Evolutionary conservation across 2,113 vertebrate species (phyloP), one percentile per base, ranked within the genome.

Genomic region (Polyodon spathula): DNA sequence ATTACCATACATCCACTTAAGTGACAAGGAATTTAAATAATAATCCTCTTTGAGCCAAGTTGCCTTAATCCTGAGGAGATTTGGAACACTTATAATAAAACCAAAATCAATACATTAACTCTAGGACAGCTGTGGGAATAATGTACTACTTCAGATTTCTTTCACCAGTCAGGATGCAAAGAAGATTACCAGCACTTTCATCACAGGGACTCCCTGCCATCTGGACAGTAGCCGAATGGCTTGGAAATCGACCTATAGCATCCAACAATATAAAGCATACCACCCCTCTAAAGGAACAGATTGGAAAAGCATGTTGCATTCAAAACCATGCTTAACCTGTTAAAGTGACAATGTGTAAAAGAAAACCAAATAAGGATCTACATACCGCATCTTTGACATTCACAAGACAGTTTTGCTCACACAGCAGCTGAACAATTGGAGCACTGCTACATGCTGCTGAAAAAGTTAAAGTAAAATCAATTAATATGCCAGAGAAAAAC

Each of bases 331-430:
- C n/a, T n/a, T n/a, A n/a, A n/a, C n/a, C n/a, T n/a, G n/a, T n/a
- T n/a, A n/a, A n/a, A n/a, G n/a, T n/a, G n/a, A n/a, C n/a, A n/a
- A n/a, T n/a, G n/a, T n/a, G n/a, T n/a, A n/a, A n/a, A n/a, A n/a
- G n/a, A n/a, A n/a, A 4, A 5, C 10, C 54, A 16, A 44, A 8
- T 54, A 58, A 14, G 37, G 14, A 16, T 8, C 6, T 72, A 93
- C 94, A 0, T 85, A 99, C 96, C 80, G 65, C 65, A 72, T 99
- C 96, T 79, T 89, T 93, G 57, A 91, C 41, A 61, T 94, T 93
- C 63, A 92, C 17, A 6, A 89, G 81, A 77, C 88, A 88, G 71
- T 85, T 95, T 63, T 92, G 78, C 66, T 97, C 93, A 53, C 92
- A 96, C 37, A 98, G 82, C 63, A 90, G 78, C 11, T 92, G 91